Percentiles rank a stretch among this genome's conserved stretches.
Conservation (phyloP, 2,113 vertebrate genomes). For the Raja brachyura region DNA sequence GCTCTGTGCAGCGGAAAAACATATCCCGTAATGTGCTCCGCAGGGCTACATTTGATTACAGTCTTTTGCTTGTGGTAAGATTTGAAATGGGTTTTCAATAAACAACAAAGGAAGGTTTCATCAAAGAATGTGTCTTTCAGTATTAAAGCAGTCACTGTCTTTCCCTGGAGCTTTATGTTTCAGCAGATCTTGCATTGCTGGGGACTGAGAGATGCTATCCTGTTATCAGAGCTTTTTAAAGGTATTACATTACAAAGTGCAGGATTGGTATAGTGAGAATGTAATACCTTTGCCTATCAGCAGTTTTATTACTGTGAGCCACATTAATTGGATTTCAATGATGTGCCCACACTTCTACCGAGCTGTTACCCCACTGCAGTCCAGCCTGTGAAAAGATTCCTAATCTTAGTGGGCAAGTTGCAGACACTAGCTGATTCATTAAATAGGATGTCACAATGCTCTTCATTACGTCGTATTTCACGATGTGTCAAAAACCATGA, state of each 20-base stretch:
- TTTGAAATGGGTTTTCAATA: slow-evolving; percentile 26
- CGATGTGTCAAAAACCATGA: neutral
- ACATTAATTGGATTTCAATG: neutral
- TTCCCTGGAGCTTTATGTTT: slow-evolving; percentile 28
- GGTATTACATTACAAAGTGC: slow-evolving; percentile 28
- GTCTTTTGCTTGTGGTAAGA: slow-evolving; percentile 9
- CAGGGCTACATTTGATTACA: slow-evolving; percentile 35
- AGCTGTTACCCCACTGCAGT: neutral
- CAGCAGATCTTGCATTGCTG: slow-evolving; percentile 20
- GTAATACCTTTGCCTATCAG: slow-evolving; percentile 7
- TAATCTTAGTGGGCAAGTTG: neutral
- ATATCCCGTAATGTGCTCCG: neutral
- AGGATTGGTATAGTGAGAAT: slow-evolving; percentile 5
- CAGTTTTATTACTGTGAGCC: slow-evolving; percentile 15
- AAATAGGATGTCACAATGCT: slow-evolving; percentile 34
- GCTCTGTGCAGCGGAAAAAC: no score
- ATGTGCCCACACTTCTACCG: neutral
- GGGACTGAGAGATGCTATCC: slow-evolving; percentile 21
- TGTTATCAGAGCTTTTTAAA: slow-evolving; percentile 13
- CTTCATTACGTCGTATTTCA: slow-evolving; percentile 8
- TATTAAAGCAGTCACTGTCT: neutral
- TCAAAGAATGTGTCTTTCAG: slow-evolving; percentile 34
- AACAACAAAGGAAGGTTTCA: slow-evolving; percentile 30
- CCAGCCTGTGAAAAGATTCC: neutral
- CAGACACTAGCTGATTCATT: slow-evolving; percentile 13